Evolutionary conservation across 2,888 invertebrate genomes (phyloP), one percentile per base, ranked within the genome.

Genomic region (Neoitamus cyanurus): DNA sequence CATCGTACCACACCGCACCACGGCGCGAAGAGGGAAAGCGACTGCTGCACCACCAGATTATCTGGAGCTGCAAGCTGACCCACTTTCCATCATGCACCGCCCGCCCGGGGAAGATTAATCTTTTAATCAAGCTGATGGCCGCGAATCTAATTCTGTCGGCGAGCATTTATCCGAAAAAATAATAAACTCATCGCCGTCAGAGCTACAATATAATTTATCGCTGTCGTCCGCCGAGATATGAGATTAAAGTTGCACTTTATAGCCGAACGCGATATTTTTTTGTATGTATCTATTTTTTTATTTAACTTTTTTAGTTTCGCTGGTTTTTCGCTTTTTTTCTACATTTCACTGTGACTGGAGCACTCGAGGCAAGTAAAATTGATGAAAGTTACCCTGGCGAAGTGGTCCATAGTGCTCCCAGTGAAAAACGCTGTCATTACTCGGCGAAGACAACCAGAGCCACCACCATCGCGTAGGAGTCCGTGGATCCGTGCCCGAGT

Each of bases 181-280:
- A 75, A 75, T 75, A 75, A 75, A 75, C 75, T 75, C 75, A 75
- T 75, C 42, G 20, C 36, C 42, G 28, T 70, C 30, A 30, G 25
- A 75, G 42, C 34, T 58, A 58, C 58, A 25, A 25, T 34, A 75
- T 75, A 37, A 75, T 75, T 75, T 75, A 75, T 75, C 75, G 37
- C 20, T 42, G 6, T 37, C 75, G 13, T 20, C 75, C 75, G n/a
- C n/a, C n/a, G n/a, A 75, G 75, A 75, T 75, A 75, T 75, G 20
- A 75, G 75, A 75, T 75, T 37, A 75, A 75, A 75, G 25, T 20
- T 75, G 42, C 75, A 75, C n/a, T 75, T 75, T 75, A 75, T 42
- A 42, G 75, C 9, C 20, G n/a, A 42, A 6, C 20, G 58, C 58
- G 58, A 58, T 20, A 58, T 58, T 9, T 58, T 20, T 58, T 20